phyloP scores from a whole-genome alignment of 2,888 invertebrate species.

The Deroplatys truncata region DNA sequence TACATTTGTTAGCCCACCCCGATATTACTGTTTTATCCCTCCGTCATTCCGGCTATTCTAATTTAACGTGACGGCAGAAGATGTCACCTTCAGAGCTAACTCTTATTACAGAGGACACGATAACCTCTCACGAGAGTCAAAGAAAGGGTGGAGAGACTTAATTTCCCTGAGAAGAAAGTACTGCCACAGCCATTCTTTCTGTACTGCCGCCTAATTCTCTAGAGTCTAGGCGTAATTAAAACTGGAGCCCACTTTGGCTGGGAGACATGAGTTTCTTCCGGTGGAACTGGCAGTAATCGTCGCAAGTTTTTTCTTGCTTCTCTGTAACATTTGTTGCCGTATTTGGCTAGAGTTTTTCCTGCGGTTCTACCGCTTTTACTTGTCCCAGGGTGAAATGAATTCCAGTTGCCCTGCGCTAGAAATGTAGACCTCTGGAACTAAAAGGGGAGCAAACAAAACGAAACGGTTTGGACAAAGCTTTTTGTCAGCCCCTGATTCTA shows the following conservation, averaged over 20 bases:
- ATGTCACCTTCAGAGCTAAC: neutral
- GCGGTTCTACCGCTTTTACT: neutral
- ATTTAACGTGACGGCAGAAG: neutral
- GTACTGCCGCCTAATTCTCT: neutral
- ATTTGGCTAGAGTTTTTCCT: neutral
- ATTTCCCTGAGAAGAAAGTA: neutral
- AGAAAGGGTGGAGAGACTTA: neutral
- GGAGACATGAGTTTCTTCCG: neutral
- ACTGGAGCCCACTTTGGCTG: neutral
- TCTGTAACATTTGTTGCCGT: neutral
- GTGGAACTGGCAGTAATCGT: neutral
- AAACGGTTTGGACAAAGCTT: no score
- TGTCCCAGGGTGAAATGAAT: neutral
- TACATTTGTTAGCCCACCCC: neutral
- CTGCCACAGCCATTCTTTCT: neutral
- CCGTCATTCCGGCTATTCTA: neutral
- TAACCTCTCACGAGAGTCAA: neutral
- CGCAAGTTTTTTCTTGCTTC: neutral
- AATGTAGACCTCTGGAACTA: no score
- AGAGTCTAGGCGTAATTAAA: neutral
- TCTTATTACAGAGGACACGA: neutral
- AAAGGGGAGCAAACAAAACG: no score
- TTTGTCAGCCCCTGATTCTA: no score
- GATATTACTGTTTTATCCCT: neutral
- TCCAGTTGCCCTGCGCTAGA: no score